These are phyloP conservation scores for Glyphotaelius pellucidus DNA, from an alignment of 2,888 invertebrate genomes.

Conservation along the genomic window DNA sequence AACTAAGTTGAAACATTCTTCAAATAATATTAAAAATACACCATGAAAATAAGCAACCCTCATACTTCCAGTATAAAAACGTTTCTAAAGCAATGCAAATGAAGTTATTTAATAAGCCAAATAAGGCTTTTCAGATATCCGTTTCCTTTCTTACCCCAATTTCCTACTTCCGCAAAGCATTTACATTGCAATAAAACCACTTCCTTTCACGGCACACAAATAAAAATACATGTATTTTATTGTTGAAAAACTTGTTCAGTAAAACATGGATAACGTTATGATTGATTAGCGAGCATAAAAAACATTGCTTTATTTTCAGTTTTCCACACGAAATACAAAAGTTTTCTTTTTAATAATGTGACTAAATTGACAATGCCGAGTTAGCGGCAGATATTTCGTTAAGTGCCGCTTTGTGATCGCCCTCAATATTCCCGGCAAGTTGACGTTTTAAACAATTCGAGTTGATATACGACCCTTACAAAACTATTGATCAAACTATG, in stretches of 20 bases:
- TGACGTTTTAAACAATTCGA: conserved; percentile 33
- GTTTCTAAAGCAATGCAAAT: neutral
- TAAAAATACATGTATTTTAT: neutral
- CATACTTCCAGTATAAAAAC: neutral
- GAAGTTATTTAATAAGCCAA: neutral
- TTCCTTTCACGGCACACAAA: neutral
- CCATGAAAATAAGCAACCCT: neutral
- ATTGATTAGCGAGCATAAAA: neutral
- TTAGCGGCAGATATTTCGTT: neutral
- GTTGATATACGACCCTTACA: conserved; percentile 24
- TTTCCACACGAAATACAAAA: neutral
- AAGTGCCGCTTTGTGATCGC: conserved; percentile 16
- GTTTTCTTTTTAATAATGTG: neutral
- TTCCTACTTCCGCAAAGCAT: neutral
- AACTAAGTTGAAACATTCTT: neutral
- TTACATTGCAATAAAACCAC: neutral
- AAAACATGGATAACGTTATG: neutral
- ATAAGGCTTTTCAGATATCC: neutral
- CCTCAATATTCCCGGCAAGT: conserved; percentile 14
- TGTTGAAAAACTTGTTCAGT: neutral
- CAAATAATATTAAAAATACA: neutral
- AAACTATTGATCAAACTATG: conserved; percentile 48
- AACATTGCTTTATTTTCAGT: neutral
- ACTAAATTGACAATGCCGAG: conserved; percentile 8
- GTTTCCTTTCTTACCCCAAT: neutral